Evolutionary conservation across 2,113 vertebrate genomes (phyloP).

Genomic region (Onychostoma macrolepis): DNA sequence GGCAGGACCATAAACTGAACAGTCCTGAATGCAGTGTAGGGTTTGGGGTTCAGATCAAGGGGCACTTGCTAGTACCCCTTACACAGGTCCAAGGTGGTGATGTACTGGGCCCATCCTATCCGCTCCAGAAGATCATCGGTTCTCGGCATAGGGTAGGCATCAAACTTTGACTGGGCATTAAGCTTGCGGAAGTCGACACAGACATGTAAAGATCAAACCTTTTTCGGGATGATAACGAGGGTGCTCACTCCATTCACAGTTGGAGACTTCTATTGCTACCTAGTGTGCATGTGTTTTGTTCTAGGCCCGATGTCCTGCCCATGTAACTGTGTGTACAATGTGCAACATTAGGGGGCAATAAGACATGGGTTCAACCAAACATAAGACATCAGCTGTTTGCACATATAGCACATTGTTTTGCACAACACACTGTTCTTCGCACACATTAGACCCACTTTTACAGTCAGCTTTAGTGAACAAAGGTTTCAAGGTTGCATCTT

Average conservation of each 20-base stretch:
- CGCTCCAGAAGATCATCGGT: not conserved
- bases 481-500: too few species aligned
- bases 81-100: constrained; percentile 25
- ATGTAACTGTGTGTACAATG: rapidly evolving
- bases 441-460: too few species aligned
- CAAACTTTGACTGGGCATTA: not conserved
- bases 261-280: not conserved
- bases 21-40: not conserved
- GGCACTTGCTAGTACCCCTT: not conserved
- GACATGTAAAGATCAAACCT: not conserved
- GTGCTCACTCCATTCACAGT: not conserved
- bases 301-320: too few species aligned
- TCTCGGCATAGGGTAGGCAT: not conserved
- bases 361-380: too few species aligned
- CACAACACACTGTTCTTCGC: too few species aligned
- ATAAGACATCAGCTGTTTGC: too few species aligned
- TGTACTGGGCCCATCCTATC: not conserved
- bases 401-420: too few species aligned
- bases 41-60: not conserved
- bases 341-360: too few species aligned
- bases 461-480: too few species aligned
- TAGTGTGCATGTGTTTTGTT: too few species aligned
- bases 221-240: not conserved
- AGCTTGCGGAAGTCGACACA: not conserved
- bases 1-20: not conserved